Percentiles rank a stretch among this genome's conserved stretches.
These are phyloP conservation scores for Chinchilla lanigera DNA, from an alignment of 2,113 vertebrate species.

Conservation along the genomic window DNA sequence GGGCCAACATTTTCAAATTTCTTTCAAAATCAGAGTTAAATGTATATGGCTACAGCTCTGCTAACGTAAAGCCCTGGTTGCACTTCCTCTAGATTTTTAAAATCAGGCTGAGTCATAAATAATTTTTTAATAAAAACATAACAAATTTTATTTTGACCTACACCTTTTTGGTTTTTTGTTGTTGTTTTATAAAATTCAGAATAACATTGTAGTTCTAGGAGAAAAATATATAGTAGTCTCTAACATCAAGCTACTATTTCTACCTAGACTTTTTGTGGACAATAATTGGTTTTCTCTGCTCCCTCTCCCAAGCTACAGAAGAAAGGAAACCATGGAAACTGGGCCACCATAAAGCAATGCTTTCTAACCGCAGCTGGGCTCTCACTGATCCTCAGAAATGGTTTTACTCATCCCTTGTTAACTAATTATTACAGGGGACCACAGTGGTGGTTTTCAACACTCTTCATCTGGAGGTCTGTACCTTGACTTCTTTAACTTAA, in stretches of 20 bases:
- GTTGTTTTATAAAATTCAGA: constrained; percentile 41
- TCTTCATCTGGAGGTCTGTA: neutral
- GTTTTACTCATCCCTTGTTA: constrained; percentile 52
- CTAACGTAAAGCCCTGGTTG: constrained; percentile 36
- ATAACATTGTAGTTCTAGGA: neutral
- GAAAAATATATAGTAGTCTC: constrained; percentile 21
- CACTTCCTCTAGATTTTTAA: constrained; percentile 9
- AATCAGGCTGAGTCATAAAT: constrained; percentile 21
- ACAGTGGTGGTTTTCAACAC: constrained; percentile 14
- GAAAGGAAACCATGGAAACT: constrained; percentile 76
- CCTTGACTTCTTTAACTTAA: constrained; percentile 51
- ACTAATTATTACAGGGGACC: constrained; percentile 54
- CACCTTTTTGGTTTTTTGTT: neutral
- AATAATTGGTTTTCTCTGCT: constrained; percentile 66
- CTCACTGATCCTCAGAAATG: constrained; percentile 58
- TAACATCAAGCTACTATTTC: constrained; percentile 45
- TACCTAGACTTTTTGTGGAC: constrained; percentile 46
- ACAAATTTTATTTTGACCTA: constrained; percentile 4
- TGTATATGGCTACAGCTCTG: constrained; percentile 17
- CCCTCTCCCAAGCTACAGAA: constrained; percentile 57
- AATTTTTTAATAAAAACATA: constrained; percentile 43
- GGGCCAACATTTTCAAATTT: constrained; percentile 49
- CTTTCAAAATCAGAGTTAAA: constrained; percentile 63
- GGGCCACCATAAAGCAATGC: constrained; percentile 65
- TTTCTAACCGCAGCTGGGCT: constrained; percentile 63